A percentile compares a stretch with the other conserved stretches of the same genome.
Evolutionary conservation across 1,140 invertebrate species (phyloP).

Genomic region (Ctenoplectra terminalis): DNA sequence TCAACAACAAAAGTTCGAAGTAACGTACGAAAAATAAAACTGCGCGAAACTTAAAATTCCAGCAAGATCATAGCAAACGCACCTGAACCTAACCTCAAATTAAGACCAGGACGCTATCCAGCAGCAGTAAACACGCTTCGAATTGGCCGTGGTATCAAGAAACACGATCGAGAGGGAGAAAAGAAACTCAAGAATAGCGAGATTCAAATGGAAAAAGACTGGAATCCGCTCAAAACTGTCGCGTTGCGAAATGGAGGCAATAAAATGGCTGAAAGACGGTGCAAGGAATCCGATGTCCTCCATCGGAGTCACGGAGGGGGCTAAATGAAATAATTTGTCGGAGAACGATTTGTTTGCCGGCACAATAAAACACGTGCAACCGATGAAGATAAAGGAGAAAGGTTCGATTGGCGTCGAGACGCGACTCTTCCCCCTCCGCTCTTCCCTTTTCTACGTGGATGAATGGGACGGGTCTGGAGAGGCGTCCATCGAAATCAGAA

Average conservation of each 20-base stretch:
- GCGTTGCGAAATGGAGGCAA: conserved; percentile 30
- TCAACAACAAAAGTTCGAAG: too few relatives aligned
- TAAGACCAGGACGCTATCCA: neutral
- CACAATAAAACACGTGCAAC: conserved; percentile 34
- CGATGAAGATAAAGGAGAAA: conserved; percentile 36
- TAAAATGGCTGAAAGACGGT: conserved; percentile 35
- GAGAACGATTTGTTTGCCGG: conserved; percentile 46
- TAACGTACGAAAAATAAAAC: too few relatives aligned
- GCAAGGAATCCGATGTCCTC: neutral
- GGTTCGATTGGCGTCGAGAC: conserved; percentile 41
- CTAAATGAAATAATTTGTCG: conserved; percentile 51
- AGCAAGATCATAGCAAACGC: neutral
- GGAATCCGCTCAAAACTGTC: conserved; percentile 20
- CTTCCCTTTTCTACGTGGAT: neutral
- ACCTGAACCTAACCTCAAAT: conserved; percentile 32
- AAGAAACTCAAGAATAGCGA: neutral
- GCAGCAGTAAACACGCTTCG: conserved; percentile 16
- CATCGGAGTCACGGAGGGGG: neutral
- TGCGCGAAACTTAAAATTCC: too few relatives aligned
- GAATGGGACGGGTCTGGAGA: conserved; percentile 36
- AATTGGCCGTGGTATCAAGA: neutral
- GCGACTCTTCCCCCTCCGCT: neutral
- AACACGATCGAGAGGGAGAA: neutral
- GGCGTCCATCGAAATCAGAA: conserved; percentile 50
- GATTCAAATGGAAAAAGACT: conserved; percentile 36